phyloP scores from a whole-genome alignment of 2,113 vertebrate species.

The Gadus chalcogrammus region DNA sequence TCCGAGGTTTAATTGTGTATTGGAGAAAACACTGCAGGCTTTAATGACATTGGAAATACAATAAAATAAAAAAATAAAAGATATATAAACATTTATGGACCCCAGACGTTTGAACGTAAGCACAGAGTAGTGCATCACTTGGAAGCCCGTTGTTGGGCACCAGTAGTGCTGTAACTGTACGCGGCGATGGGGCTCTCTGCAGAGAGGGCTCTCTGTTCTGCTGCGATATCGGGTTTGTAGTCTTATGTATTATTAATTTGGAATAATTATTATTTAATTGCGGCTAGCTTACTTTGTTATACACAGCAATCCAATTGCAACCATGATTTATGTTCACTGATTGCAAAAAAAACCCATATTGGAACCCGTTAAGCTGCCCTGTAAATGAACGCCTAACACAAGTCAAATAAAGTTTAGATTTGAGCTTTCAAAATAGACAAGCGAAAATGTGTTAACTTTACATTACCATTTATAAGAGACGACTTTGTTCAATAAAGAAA shows the following conservation, averaged over 20 bases:
- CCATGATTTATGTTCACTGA: conserved; percentile 5
- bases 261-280: conserved; percentile 53
- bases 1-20: conserved; percentile 62
- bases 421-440: too few species aligned
- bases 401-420: conserved; percentile 16
- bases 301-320: too few species aligned
- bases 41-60: conserved; percentile 53
- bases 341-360: conserved; percentile 9
- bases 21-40: conserved; percentile 28
- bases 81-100: conserved; percentile 34
- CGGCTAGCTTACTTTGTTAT: conserved; percentile 34
- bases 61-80: conserved; percentile 14
- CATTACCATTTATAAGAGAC: too few species aligned
- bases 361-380: too few species aligned
- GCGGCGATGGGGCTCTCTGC: conserved; percentile 22
- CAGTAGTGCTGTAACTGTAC: conserved; percentile 23
- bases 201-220: conserved; percentile 28
- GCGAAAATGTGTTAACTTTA: too few species aligned
- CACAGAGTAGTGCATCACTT: conserved; percentile 40
- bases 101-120: conserved; percentile 40
- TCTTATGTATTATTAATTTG: conserved; percentile 70
- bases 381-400: not conserved
- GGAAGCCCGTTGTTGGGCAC: conserved; percentile 30
- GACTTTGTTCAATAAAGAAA: too few species aligned
- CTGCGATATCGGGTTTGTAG: conserved; percentile 38